A percentile compares a stretch with the other conserved stretches of the same genome.
phyloP scores from a whole-genome alignment of 23 tunicate species.

The Trididemnum nubilum region DNA sequence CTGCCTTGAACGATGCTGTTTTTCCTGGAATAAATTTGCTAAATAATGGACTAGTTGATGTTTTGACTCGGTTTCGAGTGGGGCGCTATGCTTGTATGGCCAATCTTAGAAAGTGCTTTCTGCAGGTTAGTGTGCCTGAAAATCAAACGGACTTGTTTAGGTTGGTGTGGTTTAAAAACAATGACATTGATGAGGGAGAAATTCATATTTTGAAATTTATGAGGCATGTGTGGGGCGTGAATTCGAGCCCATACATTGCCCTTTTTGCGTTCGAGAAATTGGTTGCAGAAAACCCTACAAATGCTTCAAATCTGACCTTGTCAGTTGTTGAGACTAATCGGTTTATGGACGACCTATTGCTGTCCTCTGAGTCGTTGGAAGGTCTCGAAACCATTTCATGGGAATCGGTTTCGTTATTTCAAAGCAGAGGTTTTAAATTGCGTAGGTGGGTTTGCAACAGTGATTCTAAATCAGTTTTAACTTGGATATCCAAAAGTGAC shows the following conservation, averaged over 20 bases:
- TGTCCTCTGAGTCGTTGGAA: not conserved
- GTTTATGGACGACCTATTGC: conserved; percentile 1
- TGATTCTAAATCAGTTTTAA: not conserved
- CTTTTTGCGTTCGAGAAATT: conserved; percentile 2
- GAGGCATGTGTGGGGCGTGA: conserved; percentile 23
- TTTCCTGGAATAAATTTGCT: conserved; percentile 8
- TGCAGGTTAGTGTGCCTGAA: conserved; percentile 14
- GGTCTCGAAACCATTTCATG: not conserved
- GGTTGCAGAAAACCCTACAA: conserved; percentile 11
- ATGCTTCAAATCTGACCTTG: not conserved
- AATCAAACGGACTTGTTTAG: conserved; percentile 7
- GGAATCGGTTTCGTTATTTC: not conserved
- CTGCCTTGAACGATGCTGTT: not conserved
- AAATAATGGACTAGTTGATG: conserved; percentile 11
- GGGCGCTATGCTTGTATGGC: conserved; percentile 20
- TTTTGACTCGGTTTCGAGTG: conserved; percentile 17
- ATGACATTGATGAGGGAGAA: not conserved
- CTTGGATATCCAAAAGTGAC: not conserved
- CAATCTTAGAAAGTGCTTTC: conserved; percentile 16
- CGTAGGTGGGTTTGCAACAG: not conserved
- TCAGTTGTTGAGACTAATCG: not conserved
- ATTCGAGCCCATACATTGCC: conserved; percentile 4
- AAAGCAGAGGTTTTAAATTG: conserved; percentile 10
- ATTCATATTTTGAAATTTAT: not conserved
- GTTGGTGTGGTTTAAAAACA: not conserved